phyloP scores from a whole-genome alignment of 2,797 vertebrate genomes.

The Neomorphus geoffroyi region DNA sequence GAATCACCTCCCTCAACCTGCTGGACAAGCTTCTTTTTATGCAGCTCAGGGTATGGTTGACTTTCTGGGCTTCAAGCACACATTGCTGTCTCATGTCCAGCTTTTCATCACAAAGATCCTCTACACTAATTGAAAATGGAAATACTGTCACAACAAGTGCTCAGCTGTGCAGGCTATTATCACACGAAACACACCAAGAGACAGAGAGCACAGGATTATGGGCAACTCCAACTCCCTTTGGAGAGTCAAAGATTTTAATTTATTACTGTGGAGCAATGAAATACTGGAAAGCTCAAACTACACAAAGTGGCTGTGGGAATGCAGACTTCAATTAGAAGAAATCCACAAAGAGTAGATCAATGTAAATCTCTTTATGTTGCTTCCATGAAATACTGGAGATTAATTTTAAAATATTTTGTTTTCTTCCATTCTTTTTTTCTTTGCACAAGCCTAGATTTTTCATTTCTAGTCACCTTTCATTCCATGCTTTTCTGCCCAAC shows the following conservation, averaged over 20 bases:
- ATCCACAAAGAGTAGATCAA: background rate
- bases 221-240: background rate
- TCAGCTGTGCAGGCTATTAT: background rate
- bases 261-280: background rate
- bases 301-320: background rate
- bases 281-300: background rate
- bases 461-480: background rate
- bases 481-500: background rate
- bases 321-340: background rate
- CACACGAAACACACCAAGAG: background rate
- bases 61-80: background rate
- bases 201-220: background rate
- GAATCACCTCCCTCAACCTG: background rate
- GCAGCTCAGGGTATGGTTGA: background rate
- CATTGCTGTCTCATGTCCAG: background rate
- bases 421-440: background rate
- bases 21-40: no score
- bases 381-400: background rate
- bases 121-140: background rate
- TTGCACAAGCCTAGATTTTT: background rate
- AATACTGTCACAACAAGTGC: background rate
- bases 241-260: background rate
- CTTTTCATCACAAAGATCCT: background rate
- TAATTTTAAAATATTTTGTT: background rate
- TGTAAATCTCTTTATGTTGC: background rate